phyloP scores from a whole-genome alignment of 2,888 invertebrate genomes.

The Pherbina coryleti region DNA sequence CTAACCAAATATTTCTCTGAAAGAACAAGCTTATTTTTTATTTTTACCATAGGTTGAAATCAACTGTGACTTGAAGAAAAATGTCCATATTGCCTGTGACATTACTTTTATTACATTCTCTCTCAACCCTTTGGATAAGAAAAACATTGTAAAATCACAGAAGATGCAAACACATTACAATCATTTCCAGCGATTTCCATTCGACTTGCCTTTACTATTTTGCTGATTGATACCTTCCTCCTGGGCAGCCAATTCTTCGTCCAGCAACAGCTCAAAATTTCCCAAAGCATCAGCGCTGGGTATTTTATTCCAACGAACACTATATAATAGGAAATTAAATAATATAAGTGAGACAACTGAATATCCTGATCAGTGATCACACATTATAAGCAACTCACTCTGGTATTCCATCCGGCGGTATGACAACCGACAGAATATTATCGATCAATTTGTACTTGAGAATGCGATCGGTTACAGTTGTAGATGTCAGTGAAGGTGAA shows the following conservation, averaged over 20 bases:
- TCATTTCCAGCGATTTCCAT: slow-evolving; percentile 65
- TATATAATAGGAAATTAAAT: slow-evolving; percentile 38
- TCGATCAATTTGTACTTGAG: slow-evolving; percentile 94
- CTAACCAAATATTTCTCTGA: too few relatives aligned
- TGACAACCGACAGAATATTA: slow-evolving; percentile 89
- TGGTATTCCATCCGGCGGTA: slow-evolving; percentile 89
- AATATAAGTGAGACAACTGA: not conserved
- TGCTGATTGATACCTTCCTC: slow-evolving; percentile 48
- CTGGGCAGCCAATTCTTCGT: slow-evolving; percentile 77
- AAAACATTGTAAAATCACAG: too few relatives aligned
- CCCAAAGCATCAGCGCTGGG: slow-evolving; percentile 81
- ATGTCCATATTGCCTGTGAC: not conserved
- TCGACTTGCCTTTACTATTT: slow-evolving; percentile 48
- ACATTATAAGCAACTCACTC: slow-evolving; percentile 70
- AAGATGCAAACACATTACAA: not conserved
- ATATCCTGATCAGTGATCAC: not conserved
- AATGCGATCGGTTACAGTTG: slow-evolving; percentile 93
- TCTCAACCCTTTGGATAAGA: too few relatives aligned
- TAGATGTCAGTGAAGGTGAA: slow-evolving; percentile 93
- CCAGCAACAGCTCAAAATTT: slow-evolving; percentile 86
- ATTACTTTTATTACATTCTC: not conserved
- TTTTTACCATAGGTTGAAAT: too few relatives aligned
- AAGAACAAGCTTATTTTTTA: too few relatives aligned
- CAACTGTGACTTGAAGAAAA: too few relatives aligned
- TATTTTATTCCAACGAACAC: slow-evolving; percentile 87